Evolutionary conservation across 2,797 vertebrate genomes (phyloP).

Genomic region (Cirrhinus molitorella): DNA sequence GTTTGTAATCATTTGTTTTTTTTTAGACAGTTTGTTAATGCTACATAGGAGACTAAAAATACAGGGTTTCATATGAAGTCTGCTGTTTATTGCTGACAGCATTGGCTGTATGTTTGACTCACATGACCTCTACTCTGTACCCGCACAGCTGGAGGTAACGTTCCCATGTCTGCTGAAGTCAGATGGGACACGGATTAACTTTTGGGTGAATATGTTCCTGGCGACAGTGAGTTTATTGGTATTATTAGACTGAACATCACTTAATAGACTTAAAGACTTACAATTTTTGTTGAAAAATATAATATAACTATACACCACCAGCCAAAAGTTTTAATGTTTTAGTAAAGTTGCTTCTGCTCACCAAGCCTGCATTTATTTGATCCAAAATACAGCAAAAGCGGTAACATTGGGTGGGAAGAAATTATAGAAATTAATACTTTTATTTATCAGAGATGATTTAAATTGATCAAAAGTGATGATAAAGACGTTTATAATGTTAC

Average conservation of each 20-base stretch:
- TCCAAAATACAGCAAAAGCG: no score
- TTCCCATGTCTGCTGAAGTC: slow-evolving; percentile 19
- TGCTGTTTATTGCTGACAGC: slow-evolving; percentile 36
- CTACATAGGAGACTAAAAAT: not conserved
- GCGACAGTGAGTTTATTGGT: not conserved
- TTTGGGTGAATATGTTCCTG: slow-evolving; percentile 2
- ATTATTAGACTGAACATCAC: not conserved
- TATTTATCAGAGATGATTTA: no score
- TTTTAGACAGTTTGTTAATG: not conserved
- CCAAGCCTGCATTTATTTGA: no score
- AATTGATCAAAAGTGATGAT: no score
- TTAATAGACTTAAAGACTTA: not conserved
- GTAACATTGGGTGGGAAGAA: no score
- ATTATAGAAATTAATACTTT: no score
- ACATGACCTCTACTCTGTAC: slow-evolving; percentile 30
- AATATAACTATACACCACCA: not conserved
- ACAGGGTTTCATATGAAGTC: slow-evolving; percentile 3
- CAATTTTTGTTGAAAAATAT: not conserved
- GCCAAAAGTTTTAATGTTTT: no score
- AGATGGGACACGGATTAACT: slow-evolving; percentile 3
- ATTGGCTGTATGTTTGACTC: slow-evolving; percentile 36
- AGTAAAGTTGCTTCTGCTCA: no score
- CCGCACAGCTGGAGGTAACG: slow-evolving; percentile 42
- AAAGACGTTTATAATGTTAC: no score
- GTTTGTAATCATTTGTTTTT: not conserved